These are phyloP conservation scores for Callosobruchus maculatus DNA, from an alignment of 2,888 invertebrate genomes.

Conservation along the genomic window DNA sequence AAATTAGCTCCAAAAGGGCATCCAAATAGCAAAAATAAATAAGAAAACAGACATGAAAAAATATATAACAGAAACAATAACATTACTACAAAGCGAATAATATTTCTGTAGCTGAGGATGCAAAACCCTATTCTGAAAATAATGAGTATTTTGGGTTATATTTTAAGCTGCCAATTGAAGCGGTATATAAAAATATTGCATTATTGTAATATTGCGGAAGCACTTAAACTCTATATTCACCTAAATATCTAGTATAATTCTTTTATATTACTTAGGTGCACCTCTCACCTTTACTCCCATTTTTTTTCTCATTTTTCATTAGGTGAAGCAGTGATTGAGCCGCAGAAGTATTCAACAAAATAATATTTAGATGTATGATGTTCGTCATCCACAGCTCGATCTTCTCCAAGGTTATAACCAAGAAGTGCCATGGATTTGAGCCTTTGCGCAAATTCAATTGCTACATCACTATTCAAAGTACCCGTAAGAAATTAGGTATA, in stretches of 20 bases:
- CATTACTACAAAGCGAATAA: neutral
- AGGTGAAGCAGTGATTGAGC: neutral
- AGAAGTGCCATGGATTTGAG: too few relatives aligned
- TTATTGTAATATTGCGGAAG: neutral
- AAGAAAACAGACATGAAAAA: too few relatives aligned
- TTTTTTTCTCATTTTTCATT: neutral
- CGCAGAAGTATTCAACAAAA: neutral
- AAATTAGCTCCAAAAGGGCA: neutral
- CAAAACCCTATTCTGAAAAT: neutral
- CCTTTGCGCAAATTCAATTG: too few relatives aligned
- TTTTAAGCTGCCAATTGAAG: neutral
- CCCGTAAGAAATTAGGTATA: neutral
- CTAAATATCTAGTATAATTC: neutral
- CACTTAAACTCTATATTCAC: neutral
- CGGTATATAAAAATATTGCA: neutral
- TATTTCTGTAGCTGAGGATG: neutral
- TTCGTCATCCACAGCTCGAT: neutral
- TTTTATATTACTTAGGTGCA: neutral
- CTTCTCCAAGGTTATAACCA: too few relatives aligned
- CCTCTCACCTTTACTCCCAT: neutral
- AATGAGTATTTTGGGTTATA: neutral
- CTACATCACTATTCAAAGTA: neutral
- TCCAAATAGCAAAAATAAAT: too few relatives aligned
- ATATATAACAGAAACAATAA: neutral
- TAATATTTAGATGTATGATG: neutral